A percentile compares a stretch with the other conserved stretches of the same genome.
Evolutionary conservation across 92 coral and sea anemone species (phyloP).

Genomic region (Actinernus sp.): DNA sequence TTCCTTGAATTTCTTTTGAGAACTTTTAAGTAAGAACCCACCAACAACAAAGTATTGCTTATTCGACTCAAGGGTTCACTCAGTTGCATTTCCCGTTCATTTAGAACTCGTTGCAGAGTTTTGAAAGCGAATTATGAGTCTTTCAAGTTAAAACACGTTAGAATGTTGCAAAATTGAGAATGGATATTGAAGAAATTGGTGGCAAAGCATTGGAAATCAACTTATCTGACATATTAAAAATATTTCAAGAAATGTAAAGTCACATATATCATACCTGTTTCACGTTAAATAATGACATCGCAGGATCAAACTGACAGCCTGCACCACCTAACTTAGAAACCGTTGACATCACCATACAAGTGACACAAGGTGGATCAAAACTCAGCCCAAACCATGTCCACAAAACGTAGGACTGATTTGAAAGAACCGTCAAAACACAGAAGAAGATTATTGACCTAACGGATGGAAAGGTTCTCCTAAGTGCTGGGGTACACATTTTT

Average conservation of each 20-base stretch:
- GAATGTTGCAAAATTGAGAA: too few relatives aligned
- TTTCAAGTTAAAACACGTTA: too few relatives aligned
- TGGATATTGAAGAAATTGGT: too few relatives aligned
- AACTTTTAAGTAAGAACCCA: too few relatives aligned
- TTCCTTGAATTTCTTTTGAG: too few relatives aligned
- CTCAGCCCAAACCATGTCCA: constrained; percentile 33
- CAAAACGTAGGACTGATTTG: constrained; percentile 36
- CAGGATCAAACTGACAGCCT: constrained; percentile 36
- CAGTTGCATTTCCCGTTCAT: too few relatives aligned
- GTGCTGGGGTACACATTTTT: neutral
- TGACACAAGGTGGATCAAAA: constrained; percentile 72
- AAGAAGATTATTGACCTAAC: constrained; percentile 12
- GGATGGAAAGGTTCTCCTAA: neutral
- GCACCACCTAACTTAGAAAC: constrained; percentile 38
- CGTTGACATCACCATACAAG: constrained; percentile 75
- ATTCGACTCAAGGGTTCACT: too few relatives aligned
- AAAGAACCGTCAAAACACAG: constrained; percentile 43
- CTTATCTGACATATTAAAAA: neutral
- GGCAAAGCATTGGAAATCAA: too few relatives aligned
- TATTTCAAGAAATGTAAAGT: neutral
- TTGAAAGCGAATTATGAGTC: too few relatives aligned
- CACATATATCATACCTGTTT: constrained; percentile 57
- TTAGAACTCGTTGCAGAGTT: too few relatives aligned
- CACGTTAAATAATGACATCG: constrained; percentile 37
- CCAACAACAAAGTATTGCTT: too few relatives aligned